Base-by-base conservation (phyloP, 2,113 vertebrate genomes). In the Actenoides hombroni region DNA sequence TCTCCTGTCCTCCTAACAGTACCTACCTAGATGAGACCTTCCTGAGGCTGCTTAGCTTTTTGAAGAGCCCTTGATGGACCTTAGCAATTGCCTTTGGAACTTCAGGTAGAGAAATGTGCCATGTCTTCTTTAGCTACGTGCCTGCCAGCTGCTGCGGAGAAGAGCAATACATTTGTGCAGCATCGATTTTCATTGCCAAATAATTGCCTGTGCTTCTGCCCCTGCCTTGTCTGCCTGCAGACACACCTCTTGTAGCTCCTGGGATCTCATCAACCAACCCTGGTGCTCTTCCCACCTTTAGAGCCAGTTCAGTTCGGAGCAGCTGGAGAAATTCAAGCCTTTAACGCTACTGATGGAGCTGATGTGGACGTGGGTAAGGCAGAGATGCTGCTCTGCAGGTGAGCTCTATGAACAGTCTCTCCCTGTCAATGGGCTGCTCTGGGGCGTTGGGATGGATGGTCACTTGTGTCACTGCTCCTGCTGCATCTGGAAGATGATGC, bases 41-140 rank as follows among this genome's bases (percentile, higher is more conserved):
- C 44, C 70, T 33, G n/a, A 48, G 29, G 31, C 42, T 49, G 25
- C n/a, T 51, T 25, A 6, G 23, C 21, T 73, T 49, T 46, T 39
- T 67, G 53, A 60, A 23, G 28, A 78, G 19, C 35, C 35, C 35
- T 67, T 16, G 13, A 40, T 49, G 53, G 53, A 56, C 39, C 13
- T 57, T 31, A 63, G 54, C 0, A 0, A 85, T 40, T 25, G 24
- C 39, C 59, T 69, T 60, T 54, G 42, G 83, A 56, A 87, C 56
- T n/a, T 42, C 65, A 49, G 16, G 35, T 39, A 24, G 40, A 44
- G 26, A n/a, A 65, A 78, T 1, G 6, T 44, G 28, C 40, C 40
- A 3, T 2, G 0, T 61, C 23, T 37, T 54, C 53, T 19, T 51
- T 31, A n/a, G 53, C 46, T 39, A 0, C 8, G 25, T 35, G 15